Percentiles rank a stretch among this genome's conserved stretches.
These are phyloP conservation scores for Chaetodon auriga DNA, from an alignment of 2,113 vertebrate species.

Conservation along the genomic window DNA sequence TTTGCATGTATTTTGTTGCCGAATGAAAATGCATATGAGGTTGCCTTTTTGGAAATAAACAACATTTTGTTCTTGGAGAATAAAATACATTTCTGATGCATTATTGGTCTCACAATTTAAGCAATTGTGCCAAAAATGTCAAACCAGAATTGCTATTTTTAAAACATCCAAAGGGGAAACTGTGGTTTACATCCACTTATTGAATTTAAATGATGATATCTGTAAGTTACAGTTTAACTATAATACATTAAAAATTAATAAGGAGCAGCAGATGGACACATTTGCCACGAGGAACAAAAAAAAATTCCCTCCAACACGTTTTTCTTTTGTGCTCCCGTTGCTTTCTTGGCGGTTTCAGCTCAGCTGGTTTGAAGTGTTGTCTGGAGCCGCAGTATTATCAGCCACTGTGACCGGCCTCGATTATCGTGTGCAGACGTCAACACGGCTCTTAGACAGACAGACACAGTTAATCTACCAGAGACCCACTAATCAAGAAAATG, in stretches of 20 bases:
- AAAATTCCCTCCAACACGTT: background rate
- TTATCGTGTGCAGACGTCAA: constrained; percentile 63
- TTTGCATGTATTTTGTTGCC: constrained; percentile 64
- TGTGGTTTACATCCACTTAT: background rate
- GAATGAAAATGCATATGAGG: constrained; percentile 52
- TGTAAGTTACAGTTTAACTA: background rate
- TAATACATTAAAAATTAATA: constrained; percentile 3
- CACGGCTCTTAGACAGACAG: constrained; percentile 45
- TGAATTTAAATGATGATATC: background rate
- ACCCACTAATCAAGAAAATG: constrained; percentile 69
- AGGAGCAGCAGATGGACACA: background rate
- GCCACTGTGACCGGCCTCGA: constrained; percentile 46
- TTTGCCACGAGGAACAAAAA: background rate
- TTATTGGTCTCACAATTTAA: constrained; percentile 1
- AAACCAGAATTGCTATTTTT: background rate
- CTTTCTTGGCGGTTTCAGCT: constrained; percentile 60
- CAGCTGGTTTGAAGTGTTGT: constrained; percentile 73
- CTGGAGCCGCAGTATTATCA: constrained; percentile 71
- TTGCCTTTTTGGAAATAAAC: constrained; percentile 66
- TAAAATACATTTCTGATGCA: constrained; percentile 45
- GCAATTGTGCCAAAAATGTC: background rate
- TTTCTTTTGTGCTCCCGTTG: constrained; percentile 19
- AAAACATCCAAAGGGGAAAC: background rate
- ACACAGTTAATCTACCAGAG: constrained; percentile 51
- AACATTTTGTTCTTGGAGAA: constrained; percentile 49